Conservation (phyloP, 2,113 vertebrate species). For the Numenius arquata region DNA sequence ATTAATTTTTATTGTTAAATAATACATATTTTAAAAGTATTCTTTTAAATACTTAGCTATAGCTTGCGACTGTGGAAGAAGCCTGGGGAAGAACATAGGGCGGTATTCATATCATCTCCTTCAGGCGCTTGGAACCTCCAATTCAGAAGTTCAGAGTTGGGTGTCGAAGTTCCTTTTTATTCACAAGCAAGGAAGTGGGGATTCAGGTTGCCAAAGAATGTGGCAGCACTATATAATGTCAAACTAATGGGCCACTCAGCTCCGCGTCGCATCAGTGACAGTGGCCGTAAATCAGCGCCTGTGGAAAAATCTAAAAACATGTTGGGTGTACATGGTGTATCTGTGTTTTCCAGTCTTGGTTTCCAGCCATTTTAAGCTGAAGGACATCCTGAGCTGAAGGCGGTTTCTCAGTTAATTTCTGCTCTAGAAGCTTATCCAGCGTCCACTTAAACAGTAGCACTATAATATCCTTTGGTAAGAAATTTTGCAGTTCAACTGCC, state of each 20-base stretch:
- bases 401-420: background rate
- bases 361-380: background rate
- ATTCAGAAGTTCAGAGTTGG: background rate
- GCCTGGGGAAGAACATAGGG: background rate
- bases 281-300: fast-evolving
- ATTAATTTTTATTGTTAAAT: background rate
- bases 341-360: background rate
- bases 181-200: background rate
- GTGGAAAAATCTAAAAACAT: background rate
- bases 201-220: background rate
- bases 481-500: background rate
- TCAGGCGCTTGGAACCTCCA: background rate
- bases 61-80: background rate
- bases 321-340: fast-evolving
- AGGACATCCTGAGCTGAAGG: background rate
- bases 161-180: background rate
- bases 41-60: background rate
- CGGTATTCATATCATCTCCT: background rate
- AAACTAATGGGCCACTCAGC: background rate
- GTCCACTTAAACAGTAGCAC: background rate
- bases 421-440: background rate
- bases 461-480: background rate
- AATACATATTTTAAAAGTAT: background rate
- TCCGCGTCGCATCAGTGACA: background rate
- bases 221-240: background rate